Evolutionary conservation across 2,113 vertebrate genomes (phyloP).

Genomic region (Cyrtonyx montezumae): DNA sequence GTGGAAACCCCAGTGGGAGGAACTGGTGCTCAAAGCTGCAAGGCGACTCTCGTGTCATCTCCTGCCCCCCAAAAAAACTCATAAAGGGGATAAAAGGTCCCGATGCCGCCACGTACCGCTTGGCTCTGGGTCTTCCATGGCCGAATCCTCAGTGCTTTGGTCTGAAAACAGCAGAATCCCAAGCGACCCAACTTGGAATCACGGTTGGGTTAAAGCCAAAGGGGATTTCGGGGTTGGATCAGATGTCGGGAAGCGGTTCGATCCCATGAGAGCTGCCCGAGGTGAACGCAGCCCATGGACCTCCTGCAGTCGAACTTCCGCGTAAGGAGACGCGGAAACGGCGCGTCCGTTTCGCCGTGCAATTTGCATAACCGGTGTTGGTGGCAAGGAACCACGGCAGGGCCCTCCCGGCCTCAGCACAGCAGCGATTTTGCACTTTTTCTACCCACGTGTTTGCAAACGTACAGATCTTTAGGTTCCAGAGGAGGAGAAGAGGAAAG

Average conservation of each 20-base stretch:
- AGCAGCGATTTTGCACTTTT: neutral
- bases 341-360: neutral
- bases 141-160: neutral
- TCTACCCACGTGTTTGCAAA: neutral
- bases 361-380: neutral
- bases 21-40: neutral
- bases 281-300: neutral
- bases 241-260: neutral
- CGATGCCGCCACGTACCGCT: neutral
- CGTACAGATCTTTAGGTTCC: accelerated
- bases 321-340: neutral
- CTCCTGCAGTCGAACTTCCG: conserved; percentile 27
- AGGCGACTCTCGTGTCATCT: accelerated
- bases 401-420: accelerated
- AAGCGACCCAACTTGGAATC: neutral
- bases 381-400: neutral
- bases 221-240: neutral
- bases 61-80: neutral
- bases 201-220: neutral
- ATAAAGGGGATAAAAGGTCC: neutral
- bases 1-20: neutral
- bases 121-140: neutral
- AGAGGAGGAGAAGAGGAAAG: no score
- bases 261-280: neutral
- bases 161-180: neutral